Conservation (phyloP, 2,113 vertebrate species). For the Chroicocephalus ridibundus region DNA sequence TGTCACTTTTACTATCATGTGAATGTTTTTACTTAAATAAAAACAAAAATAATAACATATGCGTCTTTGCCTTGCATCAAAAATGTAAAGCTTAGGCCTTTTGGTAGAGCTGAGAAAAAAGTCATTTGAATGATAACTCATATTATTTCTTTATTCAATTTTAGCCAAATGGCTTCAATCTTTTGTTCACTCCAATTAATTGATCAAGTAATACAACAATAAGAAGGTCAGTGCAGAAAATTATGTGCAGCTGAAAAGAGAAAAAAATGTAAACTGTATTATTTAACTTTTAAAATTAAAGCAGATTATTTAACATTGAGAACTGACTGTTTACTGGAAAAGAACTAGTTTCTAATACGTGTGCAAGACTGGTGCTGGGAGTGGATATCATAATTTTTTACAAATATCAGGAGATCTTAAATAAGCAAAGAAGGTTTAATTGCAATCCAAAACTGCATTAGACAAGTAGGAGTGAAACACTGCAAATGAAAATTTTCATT, state of each 20-base stretch:
- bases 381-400: background rate
- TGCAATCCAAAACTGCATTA: background rate
- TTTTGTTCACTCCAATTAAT: background rate
- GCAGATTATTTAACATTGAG: background rate
- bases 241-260: background rate
- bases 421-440: background rate
- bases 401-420: background rate
- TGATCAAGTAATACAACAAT: background rate
- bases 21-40: background rate
- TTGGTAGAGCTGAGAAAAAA: background rate
- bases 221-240: background rate
- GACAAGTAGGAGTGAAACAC: background rate
- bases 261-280: background rate
- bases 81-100: background rate
- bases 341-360: background rate
- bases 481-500: background rate
- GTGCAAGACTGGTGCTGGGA: background rate
- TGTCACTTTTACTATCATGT: background rate
- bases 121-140: background rate
- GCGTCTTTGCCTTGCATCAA: background rate
- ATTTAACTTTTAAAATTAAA: background rate
- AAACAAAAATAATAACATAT: background rate
- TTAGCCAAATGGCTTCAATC: background rate
- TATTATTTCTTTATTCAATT: background rate
- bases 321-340: background rate